Evolutionary conservation across 2,888 invertebrate genomes (phyloP).

Genomic region (Erebia epiphron): DNA sequence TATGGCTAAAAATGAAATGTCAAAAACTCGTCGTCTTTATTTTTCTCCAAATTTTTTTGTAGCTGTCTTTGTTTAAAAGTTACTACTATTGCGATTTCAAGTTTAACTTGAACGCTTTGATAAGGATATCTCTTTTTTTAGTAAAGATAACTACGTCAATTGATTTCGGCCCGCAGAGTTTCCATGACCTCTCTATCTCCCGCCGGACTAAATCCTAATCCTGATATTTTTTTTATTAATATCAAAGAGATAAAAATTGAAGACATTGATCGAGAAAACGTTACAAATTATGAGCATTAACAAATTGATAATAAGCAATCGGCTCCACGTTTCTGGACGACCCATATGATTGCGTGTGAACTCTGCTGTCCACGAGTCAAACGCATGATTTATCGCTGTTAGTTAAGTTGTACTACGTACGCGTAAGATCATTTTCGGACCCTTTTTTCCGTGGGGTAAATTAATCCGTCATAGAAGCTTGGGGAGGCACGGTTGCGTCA

Average conservation of each 20-base stretch:
- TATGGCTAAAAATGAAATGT: no score
- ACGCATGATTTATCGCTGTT: conserved; percentile 23
- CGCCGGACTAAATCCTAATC: not conserved
- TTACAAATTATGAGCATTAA: conserved; percentile 3
- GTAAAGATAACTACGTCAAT: not conserved
- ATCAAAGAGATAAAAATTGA: not conserved
- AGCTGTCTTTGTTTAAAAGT: not conserved
- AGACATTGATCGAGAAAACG: conserved; percentile 2
- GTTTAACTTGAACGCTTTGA: not conserved
- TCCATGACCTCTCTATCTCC: conserved; percentile 1
- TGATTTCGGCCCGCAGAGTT: not conserved
- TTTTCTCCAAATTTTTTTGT: not conserved
- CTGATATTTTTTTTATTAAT: not conserved
- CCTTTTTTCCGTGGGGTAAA: no score
- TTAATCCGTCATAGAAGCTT: no score
- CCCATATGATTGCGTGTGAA: conserved; percentile 24
- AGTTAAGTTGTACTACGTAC: not conserved
- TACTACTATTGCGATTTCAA: not conserved
- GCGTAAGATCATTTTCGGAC: no score
- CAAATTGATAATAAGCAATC: conserved; percentile 17
- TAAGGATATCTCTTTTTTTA: not conserved
- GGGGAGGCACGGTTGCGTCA: no score
- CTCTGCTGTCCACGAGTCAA: conserved; percentile 23
- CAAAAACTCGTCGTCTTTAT: no score
- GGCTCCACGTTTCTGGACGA: conserved; percentile 21